Base-by-base conservation (phyloP, 2,888 invertebrate species). In the Callimorpha dominula region DNA sequence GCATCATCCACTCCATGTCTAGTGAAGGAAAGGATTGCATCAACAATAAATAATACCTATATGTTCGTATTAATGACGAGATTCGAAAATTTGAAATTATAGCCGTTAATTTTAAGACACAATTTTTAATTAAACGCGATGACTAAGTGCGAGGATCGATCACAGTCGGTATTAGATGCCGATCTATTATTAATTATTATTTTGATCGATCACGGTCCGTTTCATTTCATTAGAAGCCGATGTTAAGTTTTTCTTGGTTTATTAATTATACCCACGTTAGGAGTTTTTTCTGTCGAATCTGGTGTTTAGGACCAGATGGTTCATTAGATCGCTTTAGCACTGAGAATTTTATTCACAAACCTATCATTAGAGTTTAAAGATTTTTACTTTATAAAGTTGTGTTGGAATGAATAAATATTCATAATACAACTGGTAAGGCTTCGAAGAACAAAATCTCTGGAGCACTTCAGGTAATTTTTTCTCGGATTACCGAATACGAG, bases 121-220 rank as follows among this genome's bases (percentile, higher is more conserved):
- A 88, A 90, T 93, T 95, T 94, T 95, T 95, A 95, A 95, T 95
- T 95, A 95, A 95, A 94, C 90, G 86, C 93, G 94, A 95, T 95
- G 95, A 95, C 95, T 94, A 93, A 94, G 95, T 93, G 90, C 87
- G 87, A 88, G 90, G 90, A 92, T 93, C 92, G 92, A 93, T 93
- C 93, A 93, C 92, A 87, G 90, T 90, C 90, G 91, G 89, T 88
- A 87, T 88, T 89, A 88, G 89, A 86, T 84, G 88, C 88, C 91
- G 91, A 92, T 91, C 93, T 94, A 94, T 93, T 94, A 94, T 94
- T 95, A 94, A 95, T 95, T 95, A 94, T 93, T 94, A 93, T 94
- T 95, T 94, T 95, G 94, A 95, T 95, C 90, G 95, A 95, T 95
- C 94, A 93, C 89, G 93, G 87, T 88, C 85, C 91, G 89, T 91